Conservation (phyloP, 2,888 invertebrate genomes). For the Athrips mouffetella region DNA sequence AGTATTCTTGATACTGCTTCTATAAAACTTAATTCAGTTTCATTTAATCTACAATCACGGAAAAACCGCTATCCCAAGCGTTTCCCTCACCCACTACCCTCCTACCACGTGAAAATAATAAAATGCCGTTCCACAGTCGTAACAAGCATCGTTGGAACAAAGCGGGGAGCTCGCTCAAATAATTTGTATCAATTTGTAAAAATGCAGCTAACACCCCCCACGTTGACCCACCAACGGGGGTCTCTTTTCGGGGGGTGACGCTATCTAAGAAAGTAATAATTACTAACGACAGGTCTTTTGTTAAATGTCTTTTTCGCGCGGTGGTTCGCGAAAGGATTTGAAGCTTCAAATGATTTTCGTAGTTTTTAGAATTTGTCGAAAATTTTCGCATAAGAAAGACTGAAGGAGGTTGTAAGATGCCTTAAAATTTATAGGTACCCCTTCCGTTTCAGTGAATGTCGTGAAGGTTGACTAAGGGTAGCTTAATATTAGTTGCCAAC, state of each 20-base stretch:
- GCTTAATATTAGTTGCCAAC: no score
- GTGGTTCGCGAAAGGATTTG: slow-evolving; percentile 8
- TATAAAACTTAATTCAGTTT: background rate
- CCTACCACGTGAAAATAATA: slow-evolving; percentile 60
- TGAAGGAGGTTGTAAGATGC: no score
- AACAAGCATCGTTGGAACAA: slow-evolving; percentile 78
- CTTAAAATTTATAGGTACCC: no score
- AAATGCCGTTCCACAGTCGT: slow-evolving; percentile 74
- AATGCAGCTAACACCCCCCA: slow-evolving; percentile 64
- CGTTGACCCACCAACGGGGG: slow-evolving; percentile 35
- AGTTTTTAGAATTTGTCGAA: no score
- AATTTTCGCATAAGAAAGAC: no score
- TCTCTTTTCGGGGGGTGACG: slow-evolving; percentile 31
- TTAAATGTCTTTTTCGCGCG: slow-evolving; percentile 13
- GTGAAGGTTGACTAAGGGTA: no score
- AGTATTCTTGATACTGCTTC: no score
- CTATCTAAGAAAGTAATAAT: slow-evolving; percentile 61
- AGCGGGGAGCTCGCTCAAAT: slow-evolving; percentile 75
- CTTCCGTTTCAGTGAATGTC: no score
- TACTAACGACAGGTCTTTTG: slow-evolving; percentile 49
- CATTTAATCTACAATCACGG: background rate
- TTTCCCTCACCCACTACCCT: slow-evolving; percentile 34
- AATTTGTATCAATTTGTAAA: slow-evolving; percentile 79
- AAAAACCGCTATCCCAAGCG: background rate
- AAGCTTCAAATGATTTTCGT: no score